A percentile compares a stretch with the other conserved stretches of the same genome.
Evolutionary conservation across 2,113 vertebrate genomes (phyloP).

Genomic region (Hypomesus transpacificus): DNA sequence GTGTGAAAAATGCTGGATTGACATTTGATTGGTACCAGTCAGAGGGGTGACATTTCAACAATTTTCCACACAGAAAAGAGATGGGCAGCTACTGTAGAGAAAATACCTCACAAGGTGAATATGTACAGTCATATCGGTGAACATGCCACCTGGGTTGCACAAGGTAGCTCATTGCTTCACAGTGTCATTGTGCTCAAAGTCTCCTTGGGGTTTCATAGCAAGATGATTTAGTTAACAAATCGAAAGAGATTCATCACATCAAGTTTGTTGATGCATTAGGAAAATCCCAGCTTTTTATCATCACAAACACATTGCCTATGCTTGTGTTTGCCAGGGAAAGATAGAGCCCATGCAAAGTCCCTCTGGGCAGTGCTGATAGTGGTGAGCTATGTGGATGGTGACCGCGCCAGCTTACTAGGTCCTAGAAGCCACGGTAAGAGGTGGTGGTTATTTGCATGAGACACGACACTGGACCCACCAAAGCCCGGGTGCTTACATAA

Average conservation of each 20-base stretch:
- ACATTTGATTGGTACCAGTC: not conserved
- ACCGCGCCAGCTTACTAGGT: conserved; percentile 23
- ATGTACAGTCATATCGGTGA: not conserved
- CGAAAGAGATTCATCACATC: conserved; percentile 40
- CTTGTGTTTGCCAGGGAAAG: conserved; percentile 44
- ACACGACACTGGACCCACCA: conserved; percentile 44
- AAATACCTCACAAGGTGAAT: not conserved
- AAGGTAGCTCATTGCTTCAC: not conserved
- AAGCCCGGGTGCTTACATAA: conserved; percentile 50
- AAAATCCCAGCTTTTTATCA: conserved; percentile 51
- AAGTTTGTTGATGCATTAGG: conserved; percentile 53
- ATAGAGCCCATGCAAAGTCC: conserved; percentile 56
- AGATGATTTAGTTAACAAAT: conserved; percentile 53
- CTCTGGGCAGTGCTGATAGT: conserved; percentile 32
- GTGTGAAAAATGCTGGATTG: conserved; percentile 17
- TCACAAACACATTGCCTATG: conserved; percentile 43
- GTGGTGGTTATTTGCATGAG: conserved; percentile 66
- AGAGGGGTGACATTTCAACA: not conserved
- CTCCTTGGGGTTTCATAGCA: not conserved
- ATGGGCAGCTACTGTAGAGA: not conserved
- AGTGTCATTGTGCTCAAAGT: not conserved
- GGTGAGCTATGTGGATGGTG: conserved; percentile 42
- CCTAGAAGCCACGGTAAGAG: conserved; percentile 35
- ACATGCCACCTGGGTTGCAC: not conserved
- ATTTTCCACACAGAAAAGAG: not conserved